A percentile compares a stretch with the other conserved stretches of the same genome.
Conservation (phyloP, 2,888 invertebrate genomes). For the Heliconius cydno region DNA sequence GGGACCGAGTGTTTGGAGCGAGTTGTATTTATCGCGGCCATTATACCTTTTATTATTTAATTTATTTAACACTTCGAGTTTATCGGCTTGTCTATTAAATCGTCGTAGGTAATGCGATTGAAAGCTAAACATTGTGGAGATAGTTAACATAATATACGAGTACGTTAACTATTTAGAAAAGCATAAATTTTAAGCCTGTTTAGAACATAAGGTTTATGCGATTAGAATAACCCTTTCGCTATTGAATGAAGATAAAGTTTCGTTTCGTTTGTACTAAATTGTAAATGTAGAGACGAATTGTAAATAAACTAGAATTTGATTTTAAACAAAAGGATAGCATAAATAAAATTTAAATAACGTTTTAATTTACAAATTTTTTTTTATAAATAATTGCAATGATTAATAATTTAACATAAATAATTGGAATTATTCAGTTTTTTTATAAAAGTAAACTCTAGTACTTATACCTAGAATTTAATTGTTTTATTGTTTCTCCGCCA, state of each 20-base stretch:
- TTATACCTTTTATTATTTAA: slow-evolving; percentile 83
- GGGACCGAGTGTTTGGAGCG: slow-evolving; percentile 71
- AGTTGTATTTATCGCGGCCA: slow-evolving; percentile 81
- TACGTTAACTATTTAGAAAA: slow-evolving; percentile 32
- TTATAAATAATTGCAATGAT: neutral
- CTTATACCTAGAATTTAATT: neutral
- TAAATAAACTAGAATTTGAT: neutral
- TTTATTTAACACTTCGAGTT: slow-evolving; percentile 80
- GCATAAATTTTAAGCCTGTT: slow-evolving; percentile 28
- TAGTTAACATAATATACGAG: slow-evolving; percentile 41
- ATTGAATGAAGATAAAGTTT: slow-evolving; percentile 3
- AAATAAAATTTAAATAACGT: neutral
- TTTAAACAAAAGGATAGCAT: neutral
- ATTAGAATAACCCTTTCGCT: slow-evolving; percentile 6
- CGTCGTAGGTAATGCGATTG: slow-evolving; percentile 75
- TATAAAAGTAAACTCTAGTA: neutral
- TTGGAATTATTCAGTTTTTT: neutral
- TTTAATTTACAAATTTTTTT: neutral
- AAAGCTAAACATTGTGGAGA: slow-evolving; percentile 66
- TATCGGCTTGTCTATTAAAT: slow-evolving; percentile 81
- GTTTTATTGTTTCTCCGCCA: too few species aligned
- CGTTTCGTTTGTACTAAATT: neutral
- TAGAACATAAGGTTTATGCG: slow-evolving; percentile 24
- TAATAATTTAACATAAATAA: neutral
- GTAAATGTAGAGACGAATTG: too few species aligned